These are phyloP conservation scores for Regulus satrapa DNA, from an alignment of 2,113 vertebrate species.

Conservation along the genomic window DNA sequence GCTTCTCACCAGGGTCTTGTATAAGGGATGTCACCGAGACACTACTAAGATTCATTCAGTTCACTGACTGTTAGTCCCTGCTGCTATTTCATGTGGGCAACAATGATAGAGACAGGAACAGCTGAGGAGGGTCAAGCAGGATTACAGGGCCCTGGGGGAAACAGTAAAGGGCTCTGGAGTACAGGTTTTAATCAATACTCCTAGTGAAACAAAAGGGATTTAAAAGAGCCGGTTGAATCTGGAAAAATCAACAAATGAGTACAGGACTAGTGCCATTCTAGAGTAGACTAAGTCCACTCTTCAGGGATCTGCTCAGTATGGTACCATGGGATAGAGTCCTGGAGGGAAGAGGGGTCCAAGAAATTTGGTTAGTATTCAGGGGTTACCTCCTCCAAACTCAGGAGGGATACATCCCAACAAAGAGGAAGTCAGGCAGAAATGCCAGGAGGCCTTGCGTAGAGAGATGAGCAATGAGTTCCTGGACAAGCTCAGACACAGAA, in stretches of 20 bases:
- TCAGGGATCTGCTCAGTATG: not conserved
- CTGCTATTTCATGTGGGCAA: not conserved
- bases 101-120: not conserved
- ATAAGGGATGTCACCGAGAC: not conserved
- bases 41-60: too few species aligned
- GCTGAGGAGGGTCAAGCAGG: not conserved
- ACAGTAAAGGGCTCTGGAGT: not conserved
- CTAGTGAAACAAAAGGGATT: not conserved
- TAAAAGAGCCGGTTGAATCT: not conserved
- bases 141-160: not conserved
- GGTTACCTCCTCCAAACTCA: not conserved
- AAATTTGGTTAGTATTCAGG: not conserved
- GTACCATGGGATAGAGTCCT: not conserved
- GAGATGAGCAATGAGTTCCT: not conserved
- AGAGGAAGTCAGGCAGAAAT: not conserved
- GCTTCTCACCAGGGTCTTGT: too few species aligned
- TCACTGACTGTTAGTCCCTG: not conserved
- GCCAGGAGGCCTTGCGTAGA: not conserved
- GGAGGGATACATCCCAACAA: not conserved
- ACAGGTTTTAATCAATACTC: not conserved
- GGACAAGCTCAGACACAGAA: not conserved
- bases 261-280: not conserved
- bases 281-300: too few species aligned
- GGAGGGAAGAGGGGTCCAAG: not conserved
- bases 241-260: not conserved